Evolutionary conservation across 2,797 vertebrate species (phyloP).

Genomic region (Typhlichthys eigenmanni): DNA sequence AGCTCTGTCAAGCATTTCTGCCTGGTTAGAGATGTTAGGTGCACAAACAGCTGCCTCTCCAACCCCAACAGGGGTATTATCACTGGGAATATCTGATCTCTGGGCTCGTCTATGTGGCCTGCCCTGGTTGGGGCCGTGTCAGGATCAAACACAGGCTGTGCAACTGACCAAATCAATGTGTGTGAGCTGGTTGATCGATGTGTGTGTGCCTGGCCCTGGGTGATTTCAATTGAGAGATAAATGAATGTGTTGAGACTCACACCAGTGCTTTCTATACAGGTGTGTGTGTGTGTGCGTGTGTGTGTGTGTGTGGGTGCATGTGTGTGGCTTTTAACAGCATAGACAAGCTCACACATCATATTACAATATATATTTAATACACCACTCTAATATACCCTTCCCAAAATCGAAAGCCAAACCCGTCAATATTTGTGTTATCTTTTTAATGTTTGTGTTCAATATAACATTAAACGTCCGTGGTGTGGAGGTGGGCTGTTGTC

Average conservation of each 20-base stretch:
- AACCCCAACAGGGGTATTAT: slow-evolving; percentile 12
- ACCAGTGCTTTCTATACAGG: no score
- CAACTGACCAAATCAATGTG: slow-evolving; percentile 55
- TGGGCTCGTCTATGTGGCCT: slow-evolving; percentile 3
- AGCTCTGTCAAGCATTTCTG: slow-evolving; percentile 14
- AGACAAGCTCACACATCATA: no score
- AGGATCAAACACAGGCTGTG: slow-evolving; percentile 41
- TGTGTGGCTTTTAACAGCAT: no score
- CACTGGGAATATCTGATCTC: not conserved
- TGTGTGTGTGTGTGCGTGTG: no score
- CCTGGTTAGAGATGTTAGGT: slow-evolving; percentile 13
- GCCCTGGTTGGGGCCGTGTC: slow-evolving; percentile 15
- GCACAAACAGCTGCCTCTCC: slow-evolving; percentile 1
- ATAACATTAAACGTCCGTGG: slow-evolving; percentile 2
- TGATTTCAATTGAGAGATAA: slow-evolving; percentile 27
- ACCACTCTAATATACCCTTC: no score
- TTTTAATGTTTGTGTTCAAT: not conserved
- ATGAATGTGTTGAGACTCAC: slow-evolving; percentile 16
- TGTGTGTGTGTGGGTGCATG: not conserved
- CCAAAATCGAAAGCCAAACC: not conserved
- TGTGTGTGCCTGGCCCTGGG: slow-evolving; percentile 42
- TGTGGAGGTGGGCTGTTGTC: slow-evolving; percentile 21
- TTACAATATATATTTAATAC: no score
- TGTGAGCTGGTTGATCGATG: slow-evolving; percentile 51
- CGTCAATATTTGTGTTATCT: not conserved